Evolutionary conservation across 1,140 invertebrate species (phyloP), one percentile per base, ranked within the genome.

Genomic region (Lineus longissimus): DNA sequence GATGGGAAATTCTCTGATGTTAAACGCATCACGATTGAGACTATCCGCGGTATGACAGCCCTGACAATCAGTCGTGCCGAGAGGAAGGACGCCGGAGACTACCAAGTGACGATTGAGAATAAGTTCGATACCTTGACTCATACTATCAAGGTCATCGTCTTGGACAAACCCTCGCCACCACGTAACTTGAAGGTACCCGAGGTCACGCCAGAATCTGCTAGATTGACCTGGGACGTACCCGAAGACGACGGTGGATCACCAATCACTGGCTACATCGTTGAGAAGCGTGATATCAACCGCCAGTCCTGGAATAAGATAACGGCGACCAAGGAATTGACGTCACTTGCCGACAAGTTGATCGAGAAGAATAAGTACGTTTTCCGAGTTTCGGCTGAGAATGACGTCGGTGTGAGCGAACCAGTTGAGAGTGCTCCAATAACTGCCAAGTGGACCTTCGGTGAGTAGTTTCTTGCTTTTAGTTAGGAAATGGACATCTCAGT

Each of bases 381-480:
- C 86, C 84, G 94, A 58, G 91, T 98, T 0, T 86, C 89, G 60
- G 95, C 95, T 40, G 91, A 95, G 0, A 99, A 98, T 79, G 92
- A 93, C 71, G 90, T 94, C 75, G 95, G 95, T 1, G 91, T 95
- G 80, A 95, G 94, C 76, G 87, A 91, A 7, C 90, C 97, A 57
- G 91, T 94, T 0, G 95, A 95, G 30, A 96, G 96, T 75, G 95
- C 98, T 87, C 93, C 94, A 27, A 97, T 90, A 75, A 90, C 94
- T 80, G 91, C 93, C 76, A 94, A 94, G 2, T 92, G 95, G 76
- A 94, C 94, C 82, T 94, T 95, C 58, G 94, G 94, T 57, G 88
- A 88, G 55, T 93, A 92, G 0, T 86, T 90, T 56, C 87, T 93
- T n/a, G n/a, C n/a, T n/a, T n/a, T n/a, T n/a, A n/a, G n/a, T n/a